Conservation (phyloP, 2,797 vertebrate genomes). For the Paedocypris micromegethes region DNA sequence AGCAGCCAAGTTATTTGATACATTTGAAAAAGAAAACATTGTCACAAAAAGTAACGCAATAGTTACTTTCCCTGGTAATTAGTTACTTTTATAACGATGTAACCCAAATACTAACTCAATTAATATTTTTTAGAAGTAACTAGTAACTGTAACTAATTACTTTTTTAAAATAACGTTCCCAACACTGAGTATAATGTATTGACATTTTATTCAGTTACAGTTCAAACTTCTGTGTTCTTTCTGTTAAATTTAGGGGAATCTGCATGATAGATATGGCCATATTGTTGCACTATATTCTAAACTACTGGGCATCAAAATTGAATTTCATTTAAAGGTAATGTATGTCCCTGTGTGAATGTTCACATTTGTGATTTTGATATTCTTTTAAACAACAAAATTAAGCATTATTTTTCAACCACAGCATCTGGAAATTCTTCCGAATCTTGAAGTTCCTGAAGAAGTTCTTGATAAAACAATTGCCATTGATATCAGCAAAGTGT, state of each 20-base stretch:
- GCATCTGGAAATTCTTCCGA: conserved; percentile 83
- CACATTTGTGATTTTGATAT: too few relatives aligned
- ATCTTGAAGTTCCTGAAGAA: conserved; percentile 84
- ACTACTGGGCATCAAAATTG: conserved; percentile 83
- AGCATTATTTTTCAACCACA: conserved; percentile 45
- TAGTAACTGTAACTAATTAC: too few relatives aligned
- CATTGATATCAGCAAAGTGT: conserved; percentile 86
- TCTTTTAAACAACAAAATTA: background rate
- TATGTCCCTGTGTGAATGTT: background rate
- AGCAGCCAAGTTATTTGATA: too few relatives aligned
- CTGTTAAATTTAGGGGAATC: conserved; percentile 72
- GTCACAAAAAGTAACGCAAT: too few relatives aligned
- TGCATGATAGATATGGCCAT: conserved; percentile 92
- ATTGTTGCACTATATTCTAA: conserved; percentile 85
- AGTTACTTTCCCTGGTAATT: too few relatives aligned
- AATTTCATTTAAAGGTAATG: conserved; percentile 87
- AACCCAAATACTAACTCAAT: too few relatives aligned
- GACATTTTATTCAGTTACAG: too few relatives aligned
- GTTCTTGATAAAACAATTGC: conserved; percentile 83
- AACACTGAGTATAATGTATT: too few relatives aligned
- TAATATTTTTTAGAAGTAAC: too few relatives aligned
- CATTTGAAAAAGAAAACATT: too few relatives aligned
- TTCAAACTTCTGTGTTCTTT: background rate
- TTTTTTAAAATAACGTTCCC: too few relatives aligned
- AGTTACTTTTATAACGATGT: too few relatives aligned